These are phyloP conservation scores for Alexandromys fortis DNA, from an alignment of 2,113 vertebrate genomes.

Conservation along the genomic window DNA sequence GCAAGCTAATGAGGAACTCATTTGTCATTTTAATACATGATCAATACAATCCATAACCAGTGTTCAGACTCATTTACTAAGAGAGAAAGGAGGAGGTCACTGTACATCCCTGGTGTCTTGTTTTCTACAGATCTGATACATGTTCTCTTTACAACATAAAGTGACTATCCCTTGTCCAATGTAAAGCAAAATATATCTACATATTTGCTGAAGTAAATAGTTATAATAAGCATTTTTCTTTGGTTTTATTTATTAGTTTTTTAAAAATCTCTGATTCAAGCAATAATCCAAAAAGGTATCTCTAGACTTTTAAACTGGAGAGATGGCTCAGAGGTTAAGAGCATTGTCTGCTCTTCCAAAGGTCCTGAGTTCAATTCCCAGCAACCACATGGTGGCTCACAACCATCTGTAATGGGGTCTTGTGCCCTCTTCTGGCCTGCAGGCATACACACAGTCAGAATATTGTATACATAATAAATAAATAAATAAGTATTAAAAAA, in stretches of 20 bases:
- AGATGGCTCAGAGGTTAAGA: too few relatives aligned
- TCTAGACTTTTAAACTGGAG: not conserved
- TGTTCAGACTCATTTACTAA: slow-evolving; percentile 81
- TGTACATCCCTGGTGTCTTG: slow-evolving; percentile 65
- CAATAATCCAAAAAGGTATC: slow-evolving; percentile 40
- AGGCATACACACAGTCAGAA: too few relatives aligned
- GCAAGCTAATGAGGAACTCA: slow-evolving; percentile 82
- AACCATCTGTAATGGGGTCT: too few relatives aligned
- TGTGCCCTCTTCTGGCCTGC: too few relatives aligned
- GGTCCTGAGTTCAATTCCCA: too few relatives aligned
- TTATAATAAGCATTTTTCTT: slow-evolving; percentile 47
- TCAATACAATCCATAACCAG: slow-evolving; percentile 81
- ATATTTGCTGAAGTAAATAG: slow-evolving; percentile 52
- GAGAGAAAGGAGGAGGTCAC: slow-evolving; percentile 79
- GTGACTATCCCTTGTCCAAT: slow-evolving; percentile 38
- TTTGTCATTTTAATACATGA: slow-evolving; percentile 83
- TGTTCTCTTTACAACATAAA: slow-evolving; percentile 45
- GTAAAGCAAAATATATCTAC: slow-evolving; percentile 62
- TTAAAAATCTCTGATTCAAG: not conserved
- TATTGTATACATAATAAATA: too few relatives aligned
- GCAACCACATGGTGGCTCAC: too few relatives aligned
- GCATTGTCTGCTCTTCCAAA: too few relatives aligned
- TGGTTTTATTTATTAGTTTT: slow-evolving; percentile 17
- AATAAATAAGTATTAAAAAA: not conserved
- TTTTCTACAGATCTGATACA: slow-evolving; percentile 61